Conservation (phyloP, 2,113 vertebrate species). For the Nothocercus nigrocapillus region DNA sequence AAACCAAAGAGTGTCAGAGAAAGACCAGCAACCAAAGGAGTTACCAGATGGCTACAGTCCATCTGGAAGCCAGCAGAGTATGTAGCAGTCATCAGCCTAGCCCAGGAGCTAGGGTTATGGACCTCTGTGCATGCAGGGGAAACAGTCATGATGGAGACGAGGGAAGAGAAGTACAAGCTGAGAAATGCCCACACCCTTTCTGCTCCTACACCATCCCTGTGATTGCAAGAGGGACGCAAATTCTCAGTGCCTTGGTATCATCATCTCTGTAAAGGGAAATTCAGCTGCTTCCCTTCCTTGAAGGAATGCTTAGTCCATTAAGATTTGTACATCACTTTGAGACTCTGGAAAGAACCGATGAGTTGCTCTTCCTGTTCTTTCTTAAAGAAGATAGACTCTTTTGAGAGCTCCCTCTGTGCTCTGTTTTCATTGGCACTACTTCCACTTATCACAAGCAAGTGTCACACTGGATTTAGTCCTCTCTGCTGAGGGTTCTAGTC, state of each 20-base stretch:
- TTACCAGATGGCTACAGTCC: background rate
- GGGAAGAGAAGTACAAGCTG: background rate
- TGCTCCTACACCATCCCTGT: background rate
- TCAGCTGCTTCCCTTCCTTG: background rate
- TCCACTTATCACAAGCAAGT: background rate
- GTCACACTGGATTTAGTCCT: background rate
- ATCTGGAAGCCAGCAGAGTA: background rate
- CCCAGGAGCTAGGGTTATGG: background rate
- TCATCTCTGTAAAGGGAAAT: background rate
- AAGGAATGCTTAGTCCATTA: background rate
- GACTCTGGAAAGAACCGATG: background rate
- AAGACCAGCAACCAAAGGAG: background rate
- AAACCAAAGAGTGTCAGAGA: background rate
- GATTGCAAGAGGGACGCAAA: background rate
- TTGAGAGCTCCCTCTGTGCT: background rate
- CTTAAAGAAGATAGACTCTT: background rate
- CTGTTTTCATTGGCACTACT: background rate
- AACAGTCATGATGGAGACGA: background rate
- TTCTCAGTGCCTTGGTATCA: slow-evolving; percentile 24
- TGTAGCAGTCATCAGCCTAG: background rate
- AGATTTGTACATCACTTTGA: background rate
- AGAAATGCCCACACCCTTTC: background rate
- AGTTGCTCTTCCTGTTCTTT: accelerated
- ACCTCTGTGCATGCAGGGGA: accelerated
- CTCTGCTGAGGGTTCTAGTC: background rate